Conservation (phyloP, 2,888 invertebrate genomes). For the Aplocera efformata region DNA sequence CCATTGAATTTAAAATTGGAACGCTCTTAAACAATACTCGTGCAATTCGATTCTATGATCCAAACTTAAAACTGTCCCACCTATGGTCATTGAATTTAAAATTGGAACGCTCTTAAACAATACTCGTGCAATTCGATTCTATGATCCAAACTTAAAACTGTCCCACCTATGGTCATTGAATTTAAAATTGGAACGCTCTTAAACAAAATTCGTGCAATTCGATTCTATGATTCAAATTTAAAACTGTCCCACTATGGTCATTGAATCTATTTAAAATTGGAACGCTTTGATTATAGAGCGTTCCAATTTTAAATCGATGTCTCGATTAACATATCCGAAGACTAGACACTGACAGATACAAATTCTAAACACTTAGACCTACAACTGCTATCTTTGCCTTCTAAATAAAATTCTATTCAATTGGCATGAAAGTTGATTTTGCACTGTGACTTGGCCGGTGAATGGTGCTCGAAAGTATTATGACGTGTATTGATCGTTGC, state of each 20-base stretch:
- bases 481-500: constrained; percentile 44
- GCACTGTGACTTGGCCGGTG: constrained; percentile 5
- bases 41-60: no score
- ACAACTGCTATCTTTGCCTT: neutral
- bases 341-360: constrained; percentile 34
- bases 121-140: no score
- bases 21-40: no score
- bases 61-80: no score
- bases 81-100: no score
- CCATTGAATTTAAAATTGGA: no score
- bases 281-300: constrained; percentile 20
- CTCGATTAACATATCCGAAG: constrained; percentile 31
- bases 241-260: neutral
- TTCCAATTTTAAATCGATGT: constrained; percentile 21
- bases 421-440: neutral
- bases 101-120: no score
- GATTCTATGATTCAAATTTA: neutral
- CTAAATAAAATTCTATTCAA: neutral
- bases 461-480: constrained; percentile 12
- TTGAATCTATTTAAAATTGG: no score
- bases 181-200: no score
- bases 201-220: no score
- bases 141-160: no score
- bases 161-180: no score
- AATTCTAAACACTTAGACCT: constrained; percentile 26